Conservation (phyloP, 2,888 invertebrate genomes). For the Aleiodes testaceus region DNA sequence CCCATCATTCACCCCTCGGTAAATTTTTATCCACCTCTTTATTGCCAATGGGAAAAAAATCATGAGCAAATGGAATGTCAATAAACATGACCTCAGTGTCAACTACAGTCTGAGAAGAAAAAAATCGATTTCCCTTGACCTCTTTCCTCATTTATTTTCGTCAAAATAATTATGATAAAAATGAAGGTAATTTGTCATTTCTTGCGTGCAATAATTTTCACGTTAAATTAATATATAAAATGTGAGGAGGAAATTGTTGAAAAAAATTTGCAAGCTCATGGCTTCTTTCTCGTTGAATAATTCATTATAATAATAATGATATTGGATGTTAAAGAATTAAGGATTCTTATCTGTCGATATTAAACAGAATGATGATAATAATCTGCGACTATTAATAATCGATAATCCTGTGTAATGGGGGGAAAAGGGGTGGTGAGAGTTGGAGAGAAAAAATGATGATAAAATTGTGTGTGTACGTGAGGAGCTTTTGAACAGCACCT, state of each 20-base stretch:
- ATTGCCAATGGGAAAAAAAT: constrained; percentile 20
- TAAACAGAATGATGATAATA: background rate
- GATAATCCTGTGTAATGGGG: background rate
- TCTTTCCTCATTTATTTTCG: constrained; percentile 48
- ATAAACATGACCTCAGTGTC: constrained; percentile 39
- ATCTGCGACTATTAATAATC: background rate
- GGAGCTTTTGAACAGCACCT: background rate
- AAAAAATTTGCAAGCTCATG: no score
- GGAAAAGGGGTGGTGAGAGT: background rate
- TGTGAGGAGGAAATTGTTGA: no score
- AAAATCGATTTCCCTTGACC: constrained; percentile 49
- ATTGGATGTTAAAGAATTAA: no score
- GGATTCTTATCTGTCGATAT: no score
- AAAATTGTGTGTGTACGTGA: background rate
- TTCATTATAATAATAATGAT: no score
- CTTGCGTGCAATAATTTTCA: no score
- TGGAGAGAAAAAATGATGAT: background rate
- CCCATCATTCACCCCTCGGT: background rate
- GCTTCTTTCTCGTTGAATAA: no score
- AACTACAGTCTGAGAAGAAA: constrained; percentile 33
- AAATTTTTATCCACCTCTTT: constrained; percentile 7
- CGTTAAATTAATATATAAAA: no score
- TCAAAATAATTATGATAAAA: constrained; percentile 14
- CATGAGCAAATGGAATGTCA: constrained; percentile 25
- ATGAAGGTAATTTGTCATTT: constrained; percentile 11